Percentiles rank a stretch among this genome's conserved stretches.
Conservation (phyloP, 2,113 vertebrate genomes). For the Poeciliopsis occidentalis region DNA sequence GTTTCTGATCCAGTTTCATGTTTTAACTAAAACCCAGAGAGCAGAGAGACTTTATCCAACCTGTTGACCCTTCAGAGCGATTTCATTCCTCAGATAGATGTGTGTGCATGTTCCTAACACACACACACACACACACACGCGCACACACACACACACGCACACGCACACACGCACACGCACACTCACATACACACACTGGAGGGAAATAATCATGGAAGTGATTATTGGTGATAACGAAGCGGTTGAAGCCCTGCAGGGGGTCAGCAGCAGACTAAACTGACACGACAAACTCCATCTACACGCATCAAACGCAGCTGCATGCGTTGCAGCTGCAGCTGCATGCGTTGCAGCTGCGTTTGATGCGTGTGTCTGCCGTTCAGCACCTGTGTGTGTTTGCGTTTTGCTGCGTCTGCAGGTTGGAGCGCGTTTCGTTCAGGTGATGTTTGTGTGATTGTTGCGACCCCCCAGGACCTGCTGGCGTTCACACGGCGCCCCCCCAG, state of each 20-base stretch:
- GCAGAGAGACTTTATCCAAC: background rate
- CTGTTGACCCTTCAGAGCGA: constrained; percentile 39
- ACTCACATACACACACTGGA: constrained; percentile 34
- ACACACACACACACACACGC: constrained; percentile 23
- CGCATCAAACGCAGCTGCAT: background rate
- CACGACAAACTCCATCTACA: constrained; percentile 76
- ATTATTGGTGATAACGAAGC: constrained; percentile 72
- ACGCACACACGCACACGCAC: constrained; percentile 45
- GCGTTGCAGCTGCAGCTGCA: background rate
- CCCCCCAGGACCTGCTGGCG: constrained; percentile 65
- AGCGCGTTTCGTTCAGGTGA: background rate
- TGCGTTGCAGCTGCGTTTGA: background rate
- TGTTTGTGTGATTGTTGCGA: constrained; percentile 53
- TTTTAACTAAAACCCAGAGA: too few species aligned
- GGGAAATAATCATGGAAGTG: constrained; percentile 60
- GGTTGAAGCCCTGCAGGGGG: constrained; percentile 63
- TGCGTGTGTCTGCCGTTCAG: too few species aligned
- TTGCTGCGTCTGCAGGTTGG: constrained; percentile 20
- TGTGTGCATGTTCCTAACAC: constrained; percentile 55
- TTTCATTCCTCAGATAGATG: constrained; percentile 40
- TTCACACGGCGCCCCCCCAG: constrained; percentile 68
- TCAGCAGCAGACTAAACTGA: constrained; percentile 74
- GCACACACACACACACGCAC: constrained; percentile 56
- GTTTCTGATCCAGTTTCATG: too few species aligned
- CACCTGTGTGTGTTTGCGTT: constrained; percentile 1